Evolutionary conservation across 2,888 invertebrate genomes (phyloP).

Genomic region (Mythimna impura): DNA sequence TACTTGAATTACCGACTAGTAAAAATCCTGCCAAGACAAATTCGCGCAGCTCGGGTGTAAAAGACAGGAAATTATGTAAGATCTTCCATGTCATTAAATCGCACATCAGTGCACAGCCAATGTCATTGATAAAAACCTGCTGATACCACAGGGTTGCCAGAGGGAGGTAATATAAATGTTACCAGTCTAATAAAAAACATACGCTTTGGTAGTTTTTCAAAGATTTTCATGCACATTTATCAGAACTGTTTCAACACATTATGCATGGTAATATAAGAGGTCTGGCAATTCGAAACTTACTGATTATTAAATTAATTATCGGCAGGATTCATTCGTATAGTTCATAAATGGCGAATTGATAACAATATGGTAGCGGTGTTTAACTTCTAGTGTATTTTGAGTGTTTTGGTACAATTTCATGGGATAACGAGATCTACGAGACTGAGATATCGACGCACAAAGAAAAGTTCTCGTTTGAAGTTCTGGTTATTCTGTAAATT

Average conservation of each 20-base stretch:
- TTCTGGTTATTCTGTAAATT: conserved; percentile 24
- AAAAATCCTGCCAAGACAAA: conserved; percentile 29
- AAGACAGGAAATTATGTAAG: conserved; percentile 17
- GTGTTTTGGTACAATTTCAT: background rate
- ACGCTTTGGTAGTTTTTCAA: conserved; percentile 46
- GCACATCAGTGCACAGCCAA: conserved; percentile 38
- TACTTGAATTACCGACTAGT: conserved; percentile 18
- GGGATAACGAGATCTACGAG: conserved; percentile 28
- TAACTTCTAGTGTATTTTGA: conserved; percentile 39
- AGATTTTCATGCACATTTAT: conserved; percentile 42
- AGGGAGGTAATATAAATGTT: conserved; percentile 11
- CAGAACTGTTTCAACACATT: conserved; percentile 29
- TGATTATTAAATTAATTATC: conserved; percentile 13
- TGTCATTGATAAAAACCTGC: conserved; percentile 22
- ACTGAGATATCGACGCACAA: conserved; percentile 54
- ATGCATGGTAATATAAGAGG: conserved; percentile 30
- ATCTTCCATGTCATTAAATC: conserved; percentile 20
- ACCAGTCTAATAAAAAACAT: conserved; percentile 39
- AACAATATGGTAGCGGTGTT: conserved; percentile 41
- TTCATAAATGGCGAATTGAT: conserved; percentile 61
- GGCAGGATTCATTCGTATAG: conserved; percentile 31
- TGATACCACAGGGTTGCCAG: conserved; percentile 55
- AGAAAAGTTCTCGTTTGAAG: conserved; percentile 26
- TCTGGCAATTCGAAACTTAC: conserved; percentile 49
- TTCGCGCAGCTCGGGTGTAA: conserved; percentile 8